Percentiles rank a stretch among this genome's conserved stretches.
Evolutionary conservation across 2,797 vertebrate species (phyloP).

Genomic region (Valencia hispanica): DNA sequence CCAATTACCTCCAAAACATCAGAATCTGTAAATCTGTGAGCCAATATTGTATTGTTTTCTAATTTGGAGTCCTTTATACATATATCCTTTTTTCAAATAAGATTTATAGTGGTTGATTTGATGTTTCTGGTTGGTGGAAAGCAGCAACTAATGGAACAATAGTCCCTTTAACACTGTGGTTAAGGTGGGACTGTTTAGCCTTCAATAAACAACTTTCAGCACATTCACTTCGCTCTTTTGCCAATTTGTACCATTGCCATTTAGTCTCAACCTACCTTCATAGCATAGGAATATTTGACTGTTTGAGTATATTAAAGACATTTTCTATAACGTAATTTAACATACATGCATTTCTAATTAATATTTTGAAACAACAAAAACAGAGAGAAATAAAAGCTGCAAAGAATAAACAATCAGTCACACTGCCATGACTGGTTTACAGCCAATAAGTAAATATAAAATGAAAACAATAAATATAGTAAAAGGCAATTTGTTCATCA

Average conservation of each 20-base stretch:
- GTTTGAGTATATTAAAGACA: too few species aligned
- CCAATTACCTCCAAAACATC: too few species aligned
- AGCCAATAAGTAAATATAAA: not conserved
- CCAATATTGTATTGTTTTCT: too few species aligned
- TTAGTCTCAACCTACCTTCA: too few species aligned
- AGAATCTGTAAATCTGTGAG: too few species aligned
- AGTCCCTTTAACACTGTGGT: not conserved
- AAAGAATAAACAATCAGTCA: not conserved
- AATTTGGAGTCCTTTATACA: not conserved
- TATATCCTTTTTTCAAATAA: constrained; percentile 16
- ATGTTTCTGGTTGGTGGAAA: not conserved
- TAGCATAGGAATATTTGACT: too few species aligned
- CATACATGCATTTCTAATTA: not conserved
- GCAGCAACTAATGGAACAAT: too few species aligned
- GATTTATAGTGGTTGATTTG: not conserved
- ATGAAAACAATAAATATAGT: not conserved
- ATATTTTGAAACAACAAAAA: not conserved
- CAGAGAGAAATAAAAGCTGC: not conserved
- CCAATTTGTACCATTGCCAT: too few species aligned
- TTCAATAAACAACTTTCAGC: not conserved
- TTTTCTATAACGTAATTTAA: too few species aligned
- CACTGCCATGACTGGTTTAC: not conserved
- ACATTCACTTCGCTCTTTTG: too few species aligned
- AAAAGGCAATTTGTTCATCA: not conserved
- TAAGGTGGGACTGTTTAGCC: not conserved